A percentile compares a stretch with the other conserved stretches of the same genome.
Evolutionary conservation across 2,797 vertebrate species (phyloP).

Genomic region (Liparis tanakae): DNA sequence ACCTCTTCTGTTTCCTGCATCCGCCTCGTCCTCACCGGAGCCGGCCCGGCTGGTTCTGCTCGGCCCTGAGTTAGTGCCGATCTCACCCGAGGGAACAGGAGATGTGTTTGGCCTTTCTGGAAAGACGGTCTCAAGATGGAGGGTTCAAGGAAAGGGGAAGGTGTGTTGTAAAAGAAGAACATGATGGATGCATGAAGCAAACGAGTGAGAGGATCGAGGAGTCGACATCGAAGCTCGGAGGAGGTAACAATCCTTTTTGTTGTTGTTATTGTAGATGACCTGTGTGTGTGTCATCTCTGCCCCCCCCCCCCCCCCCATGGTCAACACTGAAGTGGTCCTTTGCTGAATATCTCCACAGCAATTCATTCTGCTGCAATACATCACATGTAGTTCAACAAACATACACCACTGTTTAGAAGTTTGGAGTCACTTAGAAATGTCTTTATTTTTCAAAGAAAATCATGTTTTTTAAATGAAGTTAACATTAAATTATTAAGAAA

Average conservation of each 20-base stretch:
- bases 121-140: slow-evolving; percentile 38
- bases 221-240: slow-evolving; percentile 11
- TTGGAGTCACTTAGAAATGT: too few species aligned
- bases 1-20: slow-evolving; percentile 31
- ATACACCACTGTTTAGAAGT: too few species aligned
- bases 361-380: neutral
- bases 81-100: slow-evolving; percentile 35
- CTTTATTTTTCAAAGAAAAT: too few species aligned
- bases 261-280: slow-evolving; percentile 15
- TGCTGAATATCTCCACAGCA: neutral
- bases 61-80: slow-evolving; percentile 24
- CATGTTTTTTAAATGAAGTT: too few species aligned
- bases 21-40: slow-evolving; percentile 35
- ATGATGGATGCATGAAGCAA: neutral
- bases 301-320: neutral
- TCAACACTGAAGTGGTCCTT: neutral
- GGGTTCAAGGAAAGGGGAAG: slow-evolving; percentile 15
- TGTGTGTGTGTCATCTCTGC: slow-evolving; percentile 14
- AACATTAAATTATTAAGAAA: too few species aligned
- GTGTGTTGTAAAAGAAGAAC: neutral
- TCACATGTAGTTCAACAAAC: neutral
- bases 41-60: slow-evolving; percentile 19
- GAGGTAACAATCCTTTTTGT: neutral
- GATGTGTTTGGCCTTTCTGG: slow-evolving; percentile 50
- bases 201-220: slow-evolving; percentile 8